Evolutionary conservation across 1,140 invertebrate species (phyloP), one percentile per base, ranked within the genome.

Genomic region (Wasmannia auropunctata): DNA sequence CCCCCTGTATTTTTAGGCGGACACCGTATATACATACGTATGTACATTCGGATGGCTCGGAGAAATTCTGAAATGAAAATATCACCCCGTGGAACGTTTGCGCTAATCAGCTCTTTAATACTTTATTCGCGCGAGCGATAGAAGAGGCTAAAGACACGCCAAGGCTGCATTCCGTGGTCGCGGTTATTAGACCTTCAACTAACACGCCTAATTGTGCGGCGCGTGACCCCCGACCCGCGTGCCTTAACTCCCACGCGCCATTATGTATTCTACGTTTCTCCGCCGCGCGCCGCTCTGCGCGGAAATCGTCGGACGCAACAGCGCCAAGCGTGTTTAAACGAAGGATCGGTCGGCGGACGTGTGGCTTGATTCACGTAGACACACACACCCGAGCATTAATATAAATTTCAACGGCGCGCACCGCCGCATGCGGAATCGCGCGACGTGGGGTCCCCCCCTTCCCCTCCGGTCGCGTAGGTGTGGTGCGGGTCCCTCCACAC

Each of bases 391-490:
- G 74, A 85, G 81, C 90, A 90, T 91, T 87, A 88, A 92, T 92
- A 91, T 91, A 92, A 92, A 92, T 92, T 92, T 92, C 90, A 91
- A 92, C 91, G 88, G 89, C 76, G 67, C 67, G 65, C 83, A 40
- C 63, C 43, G 70, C 54, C 60, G 75, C 56, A 40, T 28, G 10
- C 69, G 58, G 14, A 63, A 34, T 37, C 51, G 46, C 46, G 31
- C 25, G 58, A 56, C 28, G 62, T 70, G n/a, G n/a, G n/a, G n/a
- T n/a, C n/a, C n/a, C n/a, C n/a, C n/a, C n/a, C n/a, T n/a, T n/a
- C n/a, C n/a, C n/a, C n/a, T n/a, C n/a, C n/a, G n/a, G 37, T 28
- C 31, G 43, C 69, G 63, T 81, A 43, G 75, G 56, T 14, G 63
- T 63, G 31, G 56, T 19, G 54, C 40, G 28, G 10, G 16, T 22